Conservation (phyloP, 2,113 vertebrate species). For the Excalfactoria chinensis region DNA sequence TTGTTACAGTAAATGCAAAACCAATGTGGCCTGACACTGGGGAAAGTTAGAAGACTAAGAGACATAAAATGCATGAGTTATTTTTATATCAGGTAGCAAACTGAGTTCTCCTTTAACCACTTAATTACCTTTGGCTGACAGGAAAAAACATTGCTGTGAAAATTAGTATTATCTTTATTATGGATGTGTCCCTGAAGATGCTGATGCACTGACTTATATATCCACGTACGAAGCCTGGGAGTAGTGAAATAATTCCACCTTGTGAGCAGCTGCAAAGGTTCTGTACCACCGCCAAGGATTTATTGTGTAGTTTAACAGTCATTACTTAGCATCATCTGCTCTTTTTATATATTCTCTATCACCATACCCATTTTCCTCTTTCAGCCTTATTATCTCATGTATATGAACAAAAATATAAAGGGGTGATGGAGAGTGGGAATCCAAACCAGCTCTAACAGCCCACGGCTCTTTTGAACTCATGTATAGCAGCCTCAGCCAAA, state of each 20-base stretch:
- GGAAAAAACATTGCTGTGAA: constrained; percentile 53
- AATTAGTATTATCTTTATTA: constrained; percentile 61
- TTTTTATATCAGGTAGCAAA: constrained; percentile 61
- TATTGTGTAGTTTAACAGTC: constrained; percentile 17
- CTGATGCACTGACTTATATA: constrained; percentile 23
- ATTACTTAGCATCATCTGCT: constrained; percentile 58
- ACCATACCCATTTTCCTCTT: constrained; percentile 28
- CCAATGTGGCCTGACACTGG: constrained; percentile 60
- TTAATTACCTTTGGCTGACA: constrained; percentile 66
- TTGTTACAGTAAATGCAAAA: constrained; percentile 56
- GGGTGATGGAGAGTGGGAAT: not conserved
- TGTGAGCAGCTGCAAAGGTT: constrained; percentile 31
- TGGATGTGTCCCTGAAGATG: constrained; percentile 56
- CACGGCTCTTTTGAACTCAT: not conserved
- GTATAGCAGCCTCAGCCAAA: not conserved
- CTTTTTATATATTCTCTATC: constrained; percentile 37
- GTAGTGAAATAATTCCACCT: constrained; percentile 56
- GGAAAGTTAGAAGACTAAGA: constrained; percentile 32
- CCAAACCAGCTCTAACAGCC: not conserved
- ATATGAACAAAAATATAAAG: constrained; percentile 8
- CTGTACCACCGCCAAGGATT: constrained; percentile 52
- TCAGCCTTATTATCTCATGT: constrained; percentile 52
- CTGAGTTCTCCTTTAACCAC: constrained; percentile 62
- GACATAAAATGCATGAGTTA: constrained; percentile 67
- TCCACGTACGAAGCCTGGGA: not conserved